A percentile compares a stretch with the other conserved stretches of the same genome.
phyloP scores from a whole-genome alignment of 1,140 invertebrate species.

The Drosophila hydei region DNA sequence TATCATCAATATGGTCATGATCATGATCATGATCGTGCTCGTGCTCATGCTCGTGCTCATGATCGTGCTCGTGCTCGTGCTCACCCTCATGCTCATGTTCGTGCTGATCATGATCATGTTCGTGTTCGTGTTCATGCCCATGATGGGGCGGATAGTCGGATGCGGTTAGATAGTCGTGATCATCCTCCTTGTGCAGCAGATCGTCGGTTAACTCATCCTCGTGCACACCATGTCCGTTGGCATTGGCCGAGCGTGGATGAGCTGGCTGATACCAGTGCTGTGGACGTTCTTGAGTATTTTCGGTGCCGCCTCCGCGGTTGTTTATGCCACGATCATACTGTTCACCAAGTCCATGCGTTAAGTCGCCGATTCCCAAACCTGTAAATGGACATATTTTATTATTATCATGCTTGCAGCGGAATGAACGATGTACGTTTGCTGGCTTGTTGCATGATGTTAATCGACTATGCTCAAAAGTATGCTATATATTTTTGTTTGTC shows the following conservation, averaged over 20 bases:
- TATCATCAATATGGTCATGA: slow-evolving; percentile 35
- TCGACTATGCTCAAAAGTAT: slow-evolving; percentile 1
- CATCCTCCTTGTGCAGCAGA: slow-evolving; percentile 48
- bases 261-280: slow-evolving; percentile 47
- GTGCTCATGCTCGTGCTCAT: slow-evolving; percentile 33
- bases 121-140: slow-evolving; percentile 24
- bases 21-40: slow-evolving; percentile 33
- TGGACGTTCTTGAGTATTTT: slow-evolving; percentile 39
- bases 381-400: not conserved
- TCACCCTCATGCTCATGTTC: slow-evolving; percentile 32
- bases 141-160: slow-evolving; percentile 57
- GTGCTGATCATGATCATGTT: slow-evolving; percentile 29
- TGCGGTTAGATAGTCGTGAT: slow-evolving; percentile 46
- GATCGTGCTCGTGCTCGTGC: slow-evolving; percentile 29
- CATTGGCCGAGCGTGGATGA: slow-evolving; percentile 40
- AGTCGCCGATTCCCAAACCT: slow-evolving; percentile 52
- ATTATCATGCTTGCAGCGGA: no score
- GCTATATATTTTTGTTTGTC: no score
- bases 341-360: slow-evolving; percentile 33
- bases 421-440: no score
- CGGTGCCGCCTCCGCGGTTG: slow-evolving; percentile 18
- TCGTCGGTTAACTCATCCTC: slow-evolving; percentile 48
- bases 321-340: slow-evolving; percentile 23
- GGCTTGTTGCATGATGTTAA: no score
- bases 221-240: slow-evolving; percentile 39